Evolutionary conservation across 2,113 vertebrate genomes (phyloP).

Genomic region (Neogobius melanostomus): DNA sequence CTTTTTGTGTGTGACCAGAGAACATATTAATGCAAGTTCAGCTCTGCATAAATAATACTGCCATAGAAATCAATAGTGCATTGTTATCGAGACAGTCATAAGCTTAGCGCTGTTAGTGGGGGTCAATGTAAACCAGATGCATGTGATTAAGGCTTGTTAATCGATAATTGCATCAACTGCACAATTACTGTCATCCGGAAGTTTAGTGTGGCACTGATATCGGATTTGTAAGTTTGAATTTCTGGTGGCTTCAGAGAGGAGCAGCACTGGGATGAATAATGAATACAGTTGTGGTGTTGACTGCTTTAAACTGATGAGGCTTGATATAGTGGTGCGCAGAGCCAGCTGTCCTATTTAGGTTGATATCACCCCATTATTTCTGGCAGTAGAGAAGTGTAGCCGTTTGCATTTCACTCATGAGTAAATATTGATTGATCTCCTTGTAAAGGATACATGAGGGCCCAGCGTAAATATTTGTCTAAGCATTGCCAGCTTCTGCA

Average conservation of each 20-base stretch:
- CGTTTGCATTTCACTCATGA: slow-evolving; percentile 66
- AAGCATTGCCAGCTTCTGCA: slow-evolving; percentile 49
- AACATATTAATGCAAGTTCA: slow-evolving; percentile 51
- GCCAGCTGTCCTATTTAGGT: slow-evolving; percentile 35
- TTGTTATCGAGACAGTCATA: slow-evolving; percentile 55
- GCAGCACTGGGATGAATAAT: slow-evolving; percentile 46
- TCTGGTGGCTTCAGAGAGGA: slow-evolving; percentile 32
- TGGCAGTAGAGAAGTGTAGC: slow-evolving; percentile 49
- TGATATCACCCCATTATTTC: slow-evolving; percentile 50
- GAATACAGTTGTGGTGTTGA: slow-evolving; percentile 34
- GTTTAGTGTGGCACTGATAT: slow-evolving; percentile 17
- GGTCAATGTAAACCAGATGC: slow-evolving; percentile 52
- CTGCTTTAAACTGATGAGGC: slow-evolving; percentile 36
- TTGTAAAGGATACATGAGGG: slow-evolving; percentile 65
- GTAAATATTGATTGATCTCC: slow-evolving; percentile 73
- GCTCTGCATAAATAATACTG: slow-evolving; percentile 34
- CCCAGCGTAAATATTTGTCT: slow-evolving; percentile 68
- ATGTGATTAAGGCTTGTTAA: slow-evolving; percentile 64
- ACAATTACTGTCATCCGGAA: slow-evolving; percentile 28
- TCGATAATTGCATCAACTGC: slow-evolving; percentile 62
- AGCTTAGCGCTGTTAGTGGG: slow-evolving; percentile 30
- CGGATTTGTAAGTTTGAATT: slow-evolving; percentile 35
- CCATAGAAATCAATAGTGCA: slow-evolving; percentile 52
- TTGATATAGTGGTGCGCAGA: slow-evolving; percentile 33
- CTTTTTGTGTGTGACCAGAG: slow-evolving; percentile 59